Evolutionary conservation across 2,797 vertebrate genomes (phyloP), one percentile per base, ranked within the genome.

Genomic region (Hemitrygon akajei): DNA sequence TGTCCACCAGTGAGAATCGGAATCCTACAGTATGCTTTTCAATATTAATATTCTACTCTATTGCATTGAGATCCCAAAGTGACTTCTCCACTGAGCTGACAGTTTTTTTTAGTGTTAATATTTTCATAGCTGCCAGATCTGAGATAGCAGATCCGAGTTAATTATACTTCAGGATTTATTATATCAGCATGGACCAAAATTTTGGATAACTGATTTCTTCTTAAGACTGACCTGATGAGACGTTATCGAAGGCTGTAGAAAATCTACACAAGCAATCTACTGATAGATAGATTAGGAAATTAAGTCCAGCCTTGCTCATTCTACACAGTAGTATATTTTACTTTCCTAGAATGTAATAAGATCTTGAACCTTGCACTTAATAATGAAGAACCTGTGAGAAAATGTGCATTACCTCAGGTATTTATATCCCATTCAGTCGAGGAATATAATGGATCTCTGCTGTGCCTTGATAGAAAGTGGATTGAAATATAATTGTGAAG

Each of bases 61-160:
- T 58, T 60, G 27, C 56, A 86, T 56, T 84, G 25, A 60, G 82
- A 86, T 60, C 9, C 82, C 82, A 60, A 86, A 4, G 27, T 86
- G 56, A 60, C 16, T n/a, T 86, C 58, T 27, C 63, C 66, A 71
- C 66, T 27, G 34, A 12, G 66, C 66, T 91, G 63, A 27, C 37
- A 9, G 22, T 16, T 25, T n/a, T 86, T 86, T 60, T 60, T 60
- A 14, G 27, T n/a, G 27, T 11, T 86, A 86, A 86, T 60, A 86
- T 86, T 58, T 86, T 86, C 30, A 91, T 40, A 73, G n/a, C 22
- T 91, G 89, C 63, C 89, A 14, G 89, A 73, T 73, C 20, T 73
- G n/a, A 47, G 9, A 11, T 37, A 40, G 63, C 63, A 66, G 63
- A 66, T 66, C 63, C 9, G 9, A 66, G 63, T 14, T 66, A 9